Evolutionary conservation across 2,888 invertebrate genomes (phyloP).

Genomic region (Anoplius nigerrimus): DNA sequence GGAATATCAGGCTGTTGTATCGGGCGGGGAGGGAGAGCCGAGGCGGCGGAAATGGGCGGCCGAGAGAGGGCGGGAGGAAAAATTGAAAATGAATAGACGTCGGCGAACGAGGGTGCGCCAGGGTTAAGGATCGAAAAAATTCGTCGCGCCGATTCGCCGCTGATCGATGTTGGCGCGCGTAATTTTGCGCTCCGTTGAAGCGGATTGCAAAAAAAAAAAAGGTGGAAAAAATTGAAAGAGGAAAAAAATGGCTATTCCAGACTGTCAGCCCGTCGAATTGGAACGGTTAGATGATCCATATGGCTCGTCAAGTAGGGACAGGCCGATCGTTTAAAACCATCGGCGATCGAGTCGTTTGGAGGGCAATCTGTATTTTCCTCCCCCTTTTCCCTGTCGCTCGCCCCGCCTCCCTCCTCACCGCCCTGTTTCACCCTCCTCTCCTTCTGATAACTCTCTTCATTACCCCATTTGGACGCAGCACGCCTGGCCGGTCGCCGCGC

Average conservation of each 20-base stretch:
- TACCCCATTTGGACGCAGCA: too few species aligned
- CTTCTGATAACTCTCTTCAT: too few species aligned
- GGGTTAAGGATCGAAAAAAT: too few species aligned
- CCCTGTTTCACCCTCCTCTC: too few species aligned
- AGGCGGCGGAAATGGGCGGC: too few species aligned
- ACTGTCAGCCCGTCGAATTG: neutral
- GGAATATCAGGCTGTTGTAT: too few species aligned
- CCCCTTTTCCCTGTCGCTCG: neutral
- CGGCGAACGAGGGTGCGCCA: too few species aligned
- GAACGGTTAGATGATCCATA: constrained; percentile 1
- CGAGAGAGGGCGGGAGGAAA: too few species aligned
- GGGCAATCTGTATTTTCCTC: too few species aligned
- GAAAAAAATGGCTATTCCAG: neutral
- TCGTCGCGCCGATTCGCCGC: too few species aligned
- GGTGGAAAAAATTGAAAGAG: neutral
- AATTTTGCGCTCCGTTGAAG: constrained; percentile 17
- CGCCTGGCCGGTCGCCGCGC: neutral
- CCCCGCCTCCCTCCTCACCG: neutral
- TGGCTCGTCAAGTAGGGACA: neutral
- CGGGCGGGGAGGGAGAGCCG: too few species aligned
- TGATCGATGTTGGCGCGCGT: constrained; percentile 3
- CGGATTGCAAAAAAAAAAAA: neutral
- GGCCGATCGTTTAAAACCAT: constrained; percentile 1
- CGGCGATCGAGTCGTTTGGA: neutral
- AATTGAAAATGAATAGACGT: too few species aligned